Evolutionary conservation across 2,888 invertebrate genomes (phyloP).

Genomic region (Dryadula phaetusa): DNA sequence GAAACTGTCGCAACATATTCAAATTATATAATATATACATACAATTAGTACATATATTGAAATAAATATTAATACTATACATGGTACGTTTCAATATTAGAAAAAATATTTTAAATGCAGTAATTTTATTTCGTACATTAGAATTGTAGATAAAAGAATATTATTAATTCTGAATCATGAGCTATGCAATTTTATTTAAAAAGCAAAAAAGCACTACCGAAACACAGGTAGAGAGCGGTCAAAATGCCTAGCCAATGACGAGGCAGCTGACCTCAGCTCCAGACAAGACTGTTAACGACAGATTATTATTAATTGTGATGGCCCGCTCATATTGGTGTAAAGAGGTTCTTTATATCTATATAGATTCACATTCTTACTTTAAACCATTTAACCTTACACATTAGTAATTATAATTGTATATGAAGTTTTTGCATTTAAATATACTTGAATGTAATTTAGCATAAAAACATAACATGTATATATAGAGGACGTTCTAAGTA

Average conservation of each 20-base stretch:
- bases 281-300: slow-evolving; percentile 47
- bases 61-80: too few species aligned
- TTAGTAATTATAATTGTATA: neutral
- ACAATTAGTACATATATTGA: too few species aligned
- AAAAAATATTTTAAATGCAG: too few species aligned
- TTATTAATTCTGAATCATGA: slow-evolving; percentile 26
- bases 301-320: slow-evolving; percentile 49
- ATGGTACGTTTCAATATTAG: too few species aligned
- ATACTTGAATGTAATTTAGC: neutral
- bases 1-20: neutral
- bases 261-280: slow-evolving; percentile 51
- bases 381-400: neutral
- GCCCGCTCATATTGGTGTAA: slow-evolving; percentile 28
- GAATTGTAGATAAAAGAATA: neutral
- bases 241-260: slow-evolving; percentile 64
- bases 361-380: neutral
- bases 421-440: neutral
- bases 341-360: slow-evolving; percentile 26
- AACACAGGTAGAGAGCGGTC: slow-evolving; percentile 61
- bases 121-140: too few species aligned
- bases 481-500: neutral
- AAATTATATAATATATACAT: neutral
- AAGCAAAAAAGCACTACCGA: slow-evolving; percentile 38
- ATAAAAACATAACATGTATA: slow-evolving; percentile 6
- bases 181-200: slow-evolving; percentile 33